Evolutionary conservation across 2,113 vertebrate species (phyloP), one percentile per base, ranked within the genome.

Genomic region (Kryptolebias marmoratus): DNA sequence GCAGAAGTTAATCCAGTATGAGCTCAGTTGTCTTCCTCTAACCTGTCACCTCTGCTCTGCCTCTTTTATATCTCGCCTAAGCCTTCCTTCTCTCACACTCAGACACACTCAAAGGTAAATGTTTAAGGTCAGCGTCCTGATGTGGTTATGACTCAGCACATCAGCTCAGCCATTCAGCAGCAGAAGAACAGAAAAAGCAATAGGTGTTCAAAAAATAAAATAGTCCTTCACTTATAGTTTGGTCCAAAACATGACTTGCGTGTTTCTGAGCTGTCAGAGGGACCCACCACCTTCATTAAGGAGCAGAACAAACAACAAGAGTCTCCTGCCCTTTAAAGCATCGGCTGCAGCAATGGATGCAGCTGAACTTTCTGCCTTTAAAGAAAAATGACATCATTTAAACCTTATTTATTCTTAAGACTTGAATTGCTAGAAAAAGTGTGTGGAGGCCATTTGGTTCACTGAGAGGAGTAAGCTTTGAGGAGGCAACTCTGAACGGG

Each of bases 101-200:
- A 5, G 3, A 68, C 55, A 52, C 5, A 11, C 57, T 58, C 60
- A 32, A 48, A 82, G 81, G 22, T 22, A 22, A 22, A 79, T 80
- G 78, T 87, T 73, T 60, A 12, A 77, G 85, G 79, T 80, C 78
- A 66, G 15, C 64, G 58, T 64, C 68, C 53, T 67, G 75, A 66
- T 61, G 68, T 55, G 68, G 57, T 77, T 31, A 3, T 73, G 82
- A 71, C 53, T 75, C 70, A 73, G 71, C 61, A 58, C 47, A 61
- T 52, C 75, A 64, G 49, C 71, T 61, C 64, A 78, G 71, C 53
- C 64, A 31, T 65, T 0, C 11, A 3, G 67, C 64, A 57, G 72
- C 42, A 66, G 71, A 60, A 55, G 59, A 36, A 61, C 27, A 74
- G 56, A 63, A 9, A 44, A 18, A 12, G 16, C 15, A 15, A 39